phyloP scores from a whole-genome alignment of 2,113 vertebrate species.

The Pangasianodon gigas region DNA sequence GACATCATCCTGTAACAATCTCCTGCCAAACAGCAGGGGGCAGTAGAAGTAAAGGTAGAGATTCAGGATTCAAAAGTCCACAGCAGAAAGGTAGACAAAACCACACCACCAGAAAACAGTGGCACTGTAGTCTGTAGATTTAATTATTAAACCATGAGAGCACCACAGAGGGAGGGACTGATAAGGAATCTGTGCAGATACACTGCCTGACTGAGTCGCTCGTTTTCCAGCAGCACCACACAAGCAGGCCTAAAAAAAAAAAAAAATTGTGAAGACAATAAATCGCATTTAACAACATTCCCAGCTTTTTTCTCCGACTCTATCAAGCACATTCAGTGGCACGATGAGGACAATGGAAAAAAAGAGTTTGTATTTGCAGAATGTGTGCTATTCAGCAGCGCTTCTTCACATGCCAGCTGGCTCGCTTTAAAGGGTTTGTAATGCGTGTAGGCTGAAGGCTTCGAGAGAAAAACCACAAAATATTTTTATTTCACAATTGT shows the following conservation, averaged over 20 bases:
- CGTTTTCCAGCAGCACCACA: neutral
- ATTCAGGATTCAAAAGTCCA: neutral
- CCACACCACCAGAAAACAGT: slow-evolving; percentile 5
- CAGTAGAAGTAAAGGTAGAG: slow-evolving; percentile 51
- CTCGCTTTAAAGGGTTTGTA: slow-evolving; percentile 45
- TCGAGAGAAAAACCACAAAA: neutral
- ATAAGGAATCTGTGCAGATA: neutral
- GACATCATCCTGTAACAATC: neutral
- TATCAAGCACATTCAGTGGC: slow-evolving; percentile 47
- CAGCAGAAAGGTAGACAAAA: neutral
- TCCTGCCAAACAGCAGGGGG: slow-evolving; percentile 61
- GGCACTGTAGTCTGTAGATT: neutral
- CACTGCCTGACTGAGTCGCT: neutral
- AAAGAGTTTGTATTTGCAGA: slow-evolving; percentile 55
- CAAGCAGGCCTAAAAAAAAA: slow-evolving; percentile 51
- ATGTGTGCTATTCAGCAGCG: slow-evolving; percentile 47
- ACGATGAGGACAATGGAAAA: slow-evolving; percentile 51
- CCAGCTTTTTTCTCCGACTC: slow-evolving; percentile 14
- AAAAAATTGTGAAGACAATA: slow-evolving; percentile 48
- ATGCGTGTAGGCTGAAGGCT: slow-evolving; percentile 38
- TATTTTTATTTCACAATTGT: neutral
- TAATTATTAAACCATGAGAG: slow-evolving; percentile 18
- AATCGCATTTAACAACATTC: slow-evolving; percentile 57
- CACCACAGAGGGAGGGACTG: neutral
- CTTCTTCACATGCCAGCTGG: slow-evolving; percentile 49